These are phyloP conservation scores for Scalopus aquaticus DNA, from an alignment of 2,113 vertebrate species.

Conservation along the genomic window DNA sequence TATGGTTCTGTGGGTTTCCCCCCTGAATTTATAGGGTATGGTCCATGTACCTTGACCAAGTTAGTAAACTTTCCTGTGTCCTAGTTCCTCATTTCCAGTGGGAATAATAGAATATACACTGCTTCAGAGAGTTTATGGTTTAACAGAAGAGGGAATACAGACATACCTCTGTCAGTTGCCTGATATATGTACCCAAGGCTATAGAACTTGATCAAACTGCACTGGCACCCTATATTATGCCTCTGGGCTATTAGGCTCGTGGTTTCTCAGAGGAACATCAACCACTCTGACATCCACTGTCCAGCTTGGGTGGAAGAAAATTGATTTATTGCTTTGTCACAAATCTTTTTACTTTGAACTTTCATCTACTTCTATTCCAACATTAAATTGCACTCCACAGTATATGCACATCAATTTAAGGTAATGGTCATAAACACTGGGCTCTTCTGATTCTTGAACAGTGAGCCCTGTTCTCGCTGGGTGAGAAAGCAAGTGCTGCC, in stretches of 20 bases:
- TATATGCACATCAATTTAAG: neutral
- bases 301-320: neutral
- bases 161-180: neutral
- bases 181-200: neutral
- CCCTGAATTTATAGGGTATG: neutral
- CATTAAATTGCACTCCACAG: neutral
- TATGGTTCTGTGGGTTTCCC: neutral
- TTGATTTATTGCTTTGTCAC: neutral
- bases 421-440: neutral
- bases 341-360: neutral
- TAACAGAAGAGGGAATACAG: neutral
- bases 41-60: neutral
- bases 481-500: neutral
- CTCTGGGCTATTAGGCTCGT: neutral
- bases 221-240: neutral
- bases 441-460: too few species aligned
- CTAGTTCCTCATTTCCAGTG: neutral
- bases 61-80: neutral
- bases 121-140: neutral
- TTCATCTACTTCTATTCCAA: neutral
- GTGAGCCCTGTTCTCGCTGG: neutral
- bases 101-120: neutral
- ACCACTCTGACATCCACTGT: neutral
- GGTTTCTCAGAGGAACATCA: neutral
- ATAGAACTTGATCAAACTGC: neutral